Evolutionary conservation across 2,797 vertebrate genomes (phyloP).

Genomic region (Limnodromus scolopaceus): DNA sequence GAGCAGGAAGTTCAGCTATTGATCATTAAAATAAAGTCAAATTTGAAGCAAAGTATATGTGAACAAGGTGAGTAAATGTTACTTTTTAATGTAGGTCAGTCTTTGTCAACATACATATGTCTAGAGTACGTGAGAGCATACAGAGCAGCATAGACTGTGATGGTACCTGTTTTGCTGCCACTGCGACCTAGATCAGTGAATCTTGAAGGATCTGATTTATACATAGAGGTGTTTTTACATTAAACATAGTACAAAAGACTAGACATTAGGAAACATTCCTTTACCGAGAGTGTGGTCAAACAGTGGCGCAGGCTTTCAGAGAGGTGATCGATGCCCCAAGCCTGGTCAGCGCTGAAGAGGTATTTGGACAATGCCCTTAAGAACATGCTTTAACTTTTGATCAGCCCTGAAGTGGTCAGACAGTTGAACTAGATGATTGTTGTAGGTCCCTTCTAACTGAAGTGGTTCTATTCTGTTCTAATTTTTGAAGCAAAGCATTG

Average conservation of each 20-base stretch:
- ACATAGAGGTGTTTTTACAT: background rate
- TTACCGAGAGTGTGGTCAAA: background rate
- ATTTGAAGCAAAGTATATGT: background rate
- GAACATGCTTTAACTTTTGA: background rate
- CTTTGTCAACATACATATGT: fast-evolving
- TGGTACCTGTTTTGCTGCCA: background rate
- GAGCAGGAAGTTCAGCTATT: background rate
- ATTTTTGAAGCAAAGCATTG: background rate
- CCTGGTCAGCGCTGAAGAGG: background rate
- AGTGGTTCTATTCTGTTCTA: background rate
- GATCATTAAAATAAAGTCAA: background rate
- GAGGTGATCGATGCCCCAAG: background rate
- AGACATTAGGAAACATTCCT: background rate
- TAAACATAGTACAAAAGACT: background rate
- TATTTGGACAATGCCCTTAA: background rate
- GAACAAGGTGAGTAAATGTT: background rate
- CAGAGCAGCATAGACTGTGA: background rate
- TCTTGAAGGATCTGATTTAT: background rate
- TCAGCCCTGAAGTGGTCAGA: background rate
- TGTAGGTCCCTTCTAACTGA: background rate
- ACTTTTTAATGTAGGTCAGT: background rate
- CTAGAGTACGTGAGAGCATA: fast-evolving
- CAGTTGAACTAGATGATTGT: background rate
- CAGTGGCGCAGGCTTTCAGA: background rate
- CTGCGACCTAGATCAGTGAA: background rate